These are phyloP conservation scores for Eclectus roratus DNA, from an alignment of 2,113 vertebrate species.

Conservation along the genomic window DNA sequence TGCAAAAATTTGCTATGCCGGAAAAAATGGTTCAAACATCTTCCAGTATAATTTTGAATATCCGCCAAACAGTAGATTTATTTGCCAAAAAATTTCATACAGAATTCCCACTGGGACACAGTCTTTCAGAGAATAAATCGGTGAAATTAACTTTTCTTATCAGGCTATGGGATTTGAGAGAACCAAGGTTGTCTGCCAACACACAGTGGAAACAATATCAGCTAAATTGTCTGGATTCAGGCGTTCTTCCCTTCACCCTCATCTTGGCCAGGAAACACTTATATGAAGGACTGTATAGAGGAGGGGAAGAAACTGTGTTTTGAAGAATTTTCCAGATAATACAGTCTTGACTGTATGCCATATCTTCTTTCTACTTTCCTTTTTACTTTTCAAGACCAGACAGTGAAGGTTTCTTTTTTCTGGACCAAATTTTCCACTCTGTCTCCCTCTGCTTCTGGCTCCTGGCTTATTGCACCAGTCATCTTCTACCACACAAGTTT, in stretches of 20 bases:
- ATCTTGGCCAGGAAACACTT: slow-evolving; percentile 33
- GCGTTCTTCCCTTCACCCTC: not conserved
- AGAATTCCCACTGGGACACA: slow-evolving; percentile 26
- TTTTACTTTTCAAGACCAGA: slow-evolving; percentile 7
- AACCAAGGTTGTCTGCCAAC: slow-evolving; percentile 56
- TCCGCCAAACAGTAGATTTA: slow-evolving; percentile 66
- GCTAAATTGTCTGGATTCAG: slow-evolving; percentile 31
- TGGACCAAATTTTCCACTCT: not conserved
- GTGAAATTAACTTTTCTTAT: slow-evolving; percentile 72
- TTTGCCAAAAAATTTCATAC: slow-evolving; percentile 68
- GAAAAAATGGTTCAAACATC: slow-evolving; percentile 45
- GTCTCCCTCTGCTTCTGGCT: not conserved
- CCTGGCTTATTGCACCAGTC: not conserved
- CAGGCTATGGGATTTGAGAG: slow-evolving; percentile 57
- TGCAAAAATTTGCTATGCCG: slow-evolving; percentile 33
- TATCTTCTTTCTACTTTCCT: slow-evolving; percentile 25
- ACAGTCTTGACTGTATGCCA: not conserved
- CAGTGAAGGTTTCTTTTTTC: not conserved
- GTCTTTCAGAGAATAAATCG: slow-evolving; percentile 62
- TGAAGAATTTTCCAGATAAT: slow-evolving; percentile 20
- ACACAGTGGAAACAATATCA: slow-evolving; percentile 13
- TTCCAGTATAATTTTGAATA: slow-evolving; percentile 64
- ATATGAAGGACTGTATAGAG: not conserved
- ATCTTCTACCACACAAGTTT: not conserved
- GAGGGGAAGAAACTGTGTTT: slow-evolving; percentile 17